These are phyloP conservation scores for Podabrus alpinus DNA, from an alignment of 2,888 invertebrate genomes.

Conservation along the genomic window DNA sequence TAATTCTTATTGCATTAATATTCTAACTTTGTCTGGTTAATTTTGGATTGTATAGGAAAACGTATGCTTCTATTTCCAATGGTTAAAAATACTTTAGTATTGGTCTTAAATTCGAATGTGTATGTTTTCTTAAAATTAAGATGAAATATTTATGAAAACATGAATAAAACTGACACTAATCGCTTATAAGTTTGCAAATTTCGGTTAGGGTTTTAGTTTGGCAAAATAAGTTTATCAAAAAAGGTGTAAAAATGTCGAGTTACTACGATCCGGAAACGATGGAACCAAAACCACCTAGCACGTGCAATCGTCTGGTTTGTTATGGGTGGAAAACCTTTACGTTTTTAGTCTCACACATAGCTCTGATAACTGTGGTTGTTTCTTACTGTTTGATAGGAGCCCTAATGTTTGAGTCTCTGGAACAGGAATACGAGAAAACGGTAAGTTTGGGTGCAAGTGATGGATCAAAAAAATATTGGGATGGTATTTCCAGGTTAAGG, in stretches of 20 bases:
- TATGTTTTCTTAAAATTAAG: neutral
- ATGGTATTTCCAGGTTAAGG: slow-evolving; percentile 68
- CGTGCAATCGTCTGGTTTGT: slow-evolving; percentile 63
- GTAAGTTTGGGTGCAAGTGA: slow-evolving; percentile 55
- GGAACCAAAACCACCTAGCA: slow-evolving; percentile 49
- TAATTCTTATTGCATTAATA: neutral
- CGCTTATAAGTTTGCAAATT: neutral
- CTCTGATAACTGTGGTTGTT: slow-evolving; percentile 84
- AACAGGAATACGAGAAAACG: slow-evolving; percentile 73
- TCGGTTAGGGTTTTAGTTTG: neutral
- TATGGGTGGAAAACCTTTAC: slow-evolving; percentile 81
- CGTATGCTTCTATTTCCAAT: slow-evolving; percentile 18
- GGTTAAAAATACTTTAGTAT: slow-evolving; percentile 27
- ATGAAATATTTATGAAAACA: slow-evolving; percentile 1
- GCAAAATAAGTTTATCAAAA: neutral
- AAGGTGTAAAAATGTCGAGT: slow-evolving; percentile 40
- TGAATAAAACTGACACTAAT: neutral
- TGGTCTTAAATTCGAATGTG: slow-evolving; percentile 6
- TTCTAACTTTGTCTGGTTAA: slow-evolving; percentile 9
- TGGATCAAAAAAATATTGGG: neutral
- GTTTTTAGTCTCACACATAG: slow-evolving; percentile 86
- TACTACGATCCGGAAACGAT: slow-evolving; percentile 49
- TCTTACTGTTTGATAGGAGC: slow-evolving; percentile 89
- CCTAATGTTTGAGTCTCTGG: slow-evolving; percentile 79
- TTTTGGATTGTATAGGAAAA: slow-evolving; percentile 22